Conservation (phyloP, 2,888 invertebrate species). For the Entomobrya multifasciata region DNA sequence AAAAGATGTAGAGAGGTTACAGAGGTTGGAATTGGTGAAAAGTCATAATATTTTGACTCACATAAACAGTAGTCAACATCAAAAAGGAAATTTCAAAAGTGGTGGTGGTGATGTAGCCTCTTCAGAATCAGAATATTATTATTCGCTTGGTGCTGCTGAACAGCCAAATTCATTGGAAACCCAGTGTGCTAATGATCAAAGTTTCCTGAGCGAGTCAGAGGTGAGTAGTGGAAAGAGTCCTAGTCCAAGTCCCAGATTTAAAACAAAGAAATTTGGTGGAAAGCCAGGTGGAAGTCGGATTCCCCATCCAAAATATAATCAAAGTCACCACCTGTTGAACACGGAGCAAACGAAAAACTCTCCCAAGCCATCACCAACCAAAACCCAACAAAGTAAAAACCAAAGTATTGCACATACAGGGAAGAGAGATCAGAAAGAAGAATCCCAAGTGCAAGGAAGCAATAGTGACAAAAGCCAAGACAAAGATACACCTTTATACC, state of each 20-base stretch:
- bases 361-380: background rate
- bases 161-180: conserved; percentile 70
- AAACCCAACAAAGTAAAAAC: conserved; percentile 50
- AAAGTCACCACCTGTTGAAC: conserved; percentile 71
- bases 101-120: background rate
- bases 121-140: conserved; percentile 21
- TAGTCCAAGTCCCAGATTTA: conserved; percentile 68
- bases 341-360: conserved; percentile 46
- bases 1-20: conserved; percentile 67
- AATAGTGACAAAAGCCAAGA: conserved; percentile 12
- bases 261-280: conserved; percentile 29
- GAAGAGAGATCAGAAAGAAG: background rate
- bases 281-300: conserved; percentile 9
- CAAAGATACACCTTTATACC: conserved; percentile 44
- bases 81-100: conserved; percentile 60
- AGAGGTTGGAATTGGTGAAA: conserved; percentile 71
- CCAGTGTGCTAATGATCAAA: conserved; percentile 70
- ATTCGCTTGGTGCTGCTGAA: conserved; percentile 40
- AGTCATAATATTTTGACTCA: conserved; percentile 56
- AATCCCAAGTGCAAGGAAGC: background rate
- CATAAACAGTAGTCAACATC: conserved; percentile 47
- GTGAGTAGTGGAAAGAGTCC: conserved; percentile 54
- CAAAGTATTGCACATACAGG: conserved; percentile 21
- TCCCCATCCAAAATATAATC: conserved; percentile 10
- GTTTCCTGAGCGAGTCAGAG: conserved; percentile 68